Percentiles rank a stretch among this genome's conserved stretches.
Evolutionary conservation across 1,140 invertebrate genomes (phyloP).

Genomic region (Hesperophylax magnus): DNA sequence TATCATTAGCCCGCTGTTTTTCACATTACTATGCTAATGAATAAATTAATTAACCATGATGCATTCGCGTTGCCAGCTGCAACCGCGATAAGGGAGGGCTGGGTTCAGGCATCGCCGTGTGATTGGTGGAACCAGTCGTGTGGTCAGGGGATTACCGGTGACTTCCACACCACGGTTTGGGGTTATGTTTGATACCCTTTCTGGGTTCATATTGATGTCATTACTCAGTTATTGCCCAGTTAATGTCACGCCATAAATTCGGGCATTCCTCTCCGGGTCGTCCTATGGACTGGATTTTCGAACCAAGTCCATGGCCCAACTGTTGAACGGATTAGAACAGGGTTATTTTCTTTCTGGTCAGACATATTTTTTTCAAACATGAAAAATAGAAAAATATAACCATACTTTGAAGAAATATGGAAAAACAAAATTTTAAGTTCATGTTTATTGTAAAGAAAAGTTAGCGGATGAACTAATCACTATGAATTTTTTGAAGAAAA

Average conservation of each 20-base stretch:
- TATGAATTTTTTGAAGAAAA: too few species aligned
- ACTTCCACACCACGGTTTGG: slow-evolving; percentile 38
- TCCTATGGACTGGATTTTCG: background rate
- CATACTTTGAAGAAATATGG: too few species aligned
- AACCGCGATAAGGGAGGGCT: background rate
- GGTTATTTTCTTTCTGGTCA: too few species aligned
- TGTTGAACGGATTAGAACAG: too few species aligned
- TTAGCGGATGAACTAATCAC: too few species aligned
- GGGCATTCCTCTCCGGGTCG: background rate
- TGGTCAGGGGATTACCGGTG: slow-evolving; percentile 11
- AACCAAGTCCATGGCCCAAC: too few species aligned
- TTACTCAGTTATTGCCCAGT: slow-evolving; percentile 54
- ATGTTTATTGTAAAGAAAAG: too few species aligned
- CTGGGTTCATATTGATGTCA: slow-evolving; percentile 53
- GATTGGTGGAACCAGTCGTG: background rate
- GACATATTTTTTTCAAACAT: too few species aligned
- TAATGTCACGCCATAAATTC: slow-evolving; percentile 55
- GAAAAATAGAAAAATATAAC: too few species aligned
- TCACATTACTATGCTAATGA: background rate
- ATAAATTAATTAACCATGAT: background rate
- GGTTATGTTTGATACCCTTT: slow-evolving; percentile 47
- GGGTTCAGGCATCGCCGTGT: too few species aligned
- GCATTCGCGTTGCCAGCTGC: background rate
- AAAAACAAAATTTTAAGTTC: too few species aligned
- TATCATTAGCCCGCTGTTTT: background rate